phyloP scores from a whole-genome alignment of 2,113 vertebrate species.

The Bubo scandiacus region DNA sequence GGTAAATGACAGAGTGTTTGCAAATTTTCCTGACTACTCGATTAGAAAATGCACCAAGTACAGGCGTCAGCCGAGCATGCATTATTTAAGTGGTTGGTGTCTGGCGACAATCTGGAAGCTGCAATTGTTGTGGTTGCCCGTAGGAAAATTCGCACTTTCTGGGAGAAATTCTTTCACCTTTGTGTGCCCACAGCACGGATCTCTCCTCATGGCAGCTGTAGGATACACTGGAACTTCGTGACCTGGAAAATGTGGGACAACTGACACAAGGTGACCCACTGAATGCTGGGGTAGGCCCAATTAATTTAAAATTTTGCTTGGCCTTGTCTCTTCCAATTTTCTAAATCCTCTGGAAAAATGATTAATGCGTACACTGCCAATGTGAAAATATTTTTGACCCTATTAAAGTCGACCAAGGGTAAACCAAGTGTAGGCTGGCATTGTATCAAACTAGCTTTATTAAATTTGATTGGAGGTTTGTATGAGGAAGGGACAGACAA shows the following conservation, averaged over 20 bases:
- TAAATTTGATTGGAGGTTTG: constrained; percentile 94
- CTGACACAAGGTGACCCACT: constrained; percentile 86
- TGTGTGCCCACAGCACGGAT: constrained; percentile 79
- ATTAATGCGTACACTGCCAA: constrained; percentile 92
- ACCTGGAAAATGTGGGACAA: constrained; percentile 88
- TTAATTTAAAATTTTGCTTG: constrained; percentile 95
- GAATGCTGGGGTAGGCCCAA: constrained; percentile 86
- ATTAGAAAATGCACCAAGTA: constrained; percentile 79
- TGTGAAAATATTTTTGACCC: constrained; percentile 98
- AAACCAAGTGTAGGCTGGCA: constrained; percentile 94
- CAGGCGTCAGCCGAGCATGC: constrained; percentile 74
- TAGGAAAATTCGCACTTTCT: constrained; percentile 82
- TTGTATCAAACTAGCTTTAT: constrained; percentile 96
- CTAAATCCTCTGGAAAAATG: constrained; percentile 96
- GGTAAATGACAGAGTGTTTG: constrained; percentile 79
- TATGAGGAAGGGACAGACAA: constrained; percentile 88
- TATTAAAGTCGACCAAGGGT: constrained; percentile 98
- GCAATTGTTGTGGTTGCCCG: constrained; percentile 77
- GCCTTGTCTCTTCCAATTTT: constrained; percentile 94
- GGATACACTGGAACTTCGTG: constrained; percentile 80
- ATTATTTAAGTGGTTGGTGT: constrained; percentile 84
- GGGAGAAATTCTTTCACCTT: constrained; percentile 85
- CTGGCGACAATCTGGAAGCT: constrained; percentile 78
- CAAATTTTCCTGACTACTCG: constrained; percentile 78
- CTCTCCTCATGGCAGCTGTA: constrained; percentile 79